phyloP scores from a whole-genome alignment of 2,113 vertebrate genomes.

The Pipra filicauda region DNA sequence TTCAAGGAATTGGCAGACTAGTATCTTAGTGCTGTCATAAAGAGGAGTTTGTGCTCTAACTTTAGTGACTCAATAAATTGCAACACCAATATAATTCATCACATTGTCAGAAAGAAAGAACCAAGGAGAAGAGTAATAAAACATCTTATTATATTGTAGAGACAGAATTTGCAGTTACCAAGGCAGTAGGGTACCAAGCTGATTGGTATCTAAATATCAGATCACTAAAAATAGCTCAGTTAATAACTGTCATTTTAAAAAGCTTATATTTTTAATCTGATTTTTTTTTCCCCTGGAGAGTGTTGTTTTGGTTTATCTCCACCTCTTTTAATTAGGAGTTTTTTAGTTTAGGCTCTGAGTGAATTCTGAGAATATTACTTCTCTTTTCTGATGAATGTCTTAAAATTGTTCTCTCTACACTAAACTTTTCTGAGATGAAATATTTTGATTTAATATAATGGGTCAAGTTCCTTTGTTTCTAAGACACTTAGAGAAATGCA shows the following conservation, averaged over 20 bases:
- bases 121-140: neutral
- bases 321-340: neutral
- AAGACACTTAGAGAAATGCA: constrained; percentile 7
- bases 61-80: constrained; percentile 39
- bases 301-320: neutral
- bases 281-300: neutral
- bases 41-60: constrained; percentile 39
- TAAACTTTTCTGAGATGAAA: neutral
- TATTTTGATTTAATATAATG: constrained; percentile 15
- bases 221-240: neutral
- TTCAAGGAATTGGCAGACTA: constrained; percentile 18
- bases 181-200: neutral
- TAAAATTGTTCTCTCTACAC: neutral
- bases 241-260: neutral
- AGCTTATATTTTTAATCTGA: neutral
- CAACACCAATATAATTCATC: constrained; percentile 46
- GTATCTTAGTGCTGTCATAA: constrained; percentile 30
- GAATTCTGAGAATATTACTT: constrained; percentile 5
- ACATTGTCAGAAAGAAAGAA: constrained; percentile 32
- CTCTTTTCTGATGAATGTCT: neutral
- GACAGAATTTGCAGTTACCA: neutral
- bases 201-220: neutral
- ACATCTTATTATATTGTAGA: neutral
- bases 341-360: neutral
- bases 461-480: constrained; percentile 2